Evolutionary conservation across 2,113 vertebrate species (phyloP).

Genomic region (Malurus melanocephalus): DNA sequence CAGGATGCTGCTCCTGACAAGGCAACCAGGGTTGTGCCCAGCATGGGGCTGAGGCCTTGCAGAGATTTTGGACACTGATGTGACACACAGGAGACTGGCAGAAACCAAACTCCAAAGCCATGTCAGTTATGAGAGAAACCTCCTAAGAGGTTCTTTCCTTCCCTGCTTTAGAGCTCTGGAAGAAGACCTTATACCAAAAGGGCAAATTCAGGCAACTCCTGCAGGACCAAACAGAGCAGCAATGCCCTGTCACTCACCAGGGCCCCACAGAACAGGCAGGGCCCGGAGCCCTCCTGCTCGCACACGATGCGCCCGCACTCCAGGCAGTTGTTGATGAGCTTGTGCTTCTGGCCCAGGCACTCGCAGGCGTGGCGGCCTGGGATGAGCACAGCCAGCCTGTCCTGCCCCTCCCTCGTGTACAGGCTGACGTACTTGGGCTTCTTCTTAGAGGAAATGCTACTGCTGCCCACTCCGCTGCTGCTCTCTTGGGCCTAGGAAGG

Average conservation of each 20-base stretch:
- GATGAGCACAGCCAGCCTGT: conserved; percentile 84
- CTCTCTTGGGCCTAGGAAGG: conserved; percentile 83
- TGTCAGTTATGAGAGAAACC: not conserved
- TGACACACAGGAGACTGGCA: not conserved
- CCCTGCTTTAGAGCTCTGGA: not conserved
- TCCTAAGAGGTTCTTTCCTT: not conserved
- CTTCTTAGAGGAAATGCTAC: conserved; percentile 75
- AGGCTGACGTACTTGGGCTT: conserved; percentile 91
- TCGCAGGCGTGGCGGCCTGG: conserved; percentile 89
- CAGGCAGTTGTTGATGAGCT: conserved; percentile 94
- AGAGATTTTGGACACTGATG: not conserved
- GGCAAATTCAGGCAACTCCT: not conserved
- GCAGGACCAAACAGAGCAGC: rapidly evolving
- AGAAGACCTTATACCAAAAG: not conserved
- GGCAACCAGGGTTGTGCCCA: too few relatives aligned
- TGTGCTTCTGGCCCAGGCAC: conserved; percentile 94
- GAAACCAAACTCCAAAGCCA: not conserved
- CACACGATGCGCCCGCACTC: conserved; percentile 92
- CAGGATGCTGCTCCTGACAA: not conserved
- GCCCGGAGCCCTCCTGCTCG: conserved; percentile 93
- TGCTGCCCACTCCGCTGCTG: not conserved
- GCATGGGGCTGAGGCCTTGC: not conserved
- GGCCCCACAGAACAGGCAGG: conserved; percentile 89
- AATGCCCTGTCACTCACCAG: conserved; percentile 72
- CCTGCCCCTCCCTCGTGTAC: conserved; percentile 90